A percentile compares a stretch with the other conserved stretches of the same genome.
These are phyloP conservation scores for Nycticorax nycticorax DNA, from an alignment of 2,113 vertebrate genomes.

Conservation along the genomic window DNA sequence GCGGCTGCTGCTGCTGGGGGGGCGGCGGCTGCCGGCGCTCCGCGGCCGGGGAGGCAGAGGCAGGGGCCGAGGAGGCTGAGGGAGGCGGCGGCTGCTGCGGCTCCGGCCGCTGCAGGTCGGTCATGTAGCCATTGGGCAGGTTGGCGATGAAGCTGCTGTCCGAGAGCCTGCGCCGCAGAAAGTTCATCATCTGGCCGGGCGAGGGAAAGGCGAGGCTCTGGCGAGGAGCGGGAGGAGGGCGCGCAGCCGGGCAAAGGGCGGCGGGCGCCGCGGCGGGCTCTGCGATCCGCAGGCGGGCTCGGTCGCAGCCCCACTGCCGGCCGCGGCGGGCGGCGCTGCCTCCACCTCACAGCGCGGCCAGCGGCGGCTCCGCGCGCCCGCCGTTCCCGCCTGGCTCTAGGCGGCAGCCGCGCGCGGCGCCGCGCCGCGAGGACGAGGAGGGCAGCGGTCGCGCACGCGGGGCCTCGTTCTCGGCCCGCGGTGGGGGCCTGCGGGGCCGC, in stretches of 20 bases:
- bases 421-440: neutral
- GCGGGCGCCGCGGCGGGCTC: neutral
- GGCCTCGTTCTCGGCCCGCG: neutral
- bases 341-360: slow-evolving; percentile 16
- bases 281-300: slow-evolving; percentile 27
- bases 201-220: neutral
- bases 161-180: slow-evolving; percentile 92
- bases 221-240: neutral
- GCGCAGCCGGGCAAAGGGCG: slow-evolving; percentile 18
- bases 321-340: neutral
- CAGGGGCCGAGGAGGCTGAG: slow-evolving; percentile 27
- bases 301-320: neutral
- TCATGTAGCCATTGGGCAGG: slow-evolving; percentile 96
- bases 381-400: neutral
- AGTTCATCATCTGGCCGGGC: slow-evolving; percentile 88
- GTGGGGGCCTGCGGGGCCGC: too few relatives aligned
- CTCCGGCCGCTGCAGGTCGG: slow-evolving; percentile 89
- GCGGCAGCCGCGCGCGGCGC: neutral
- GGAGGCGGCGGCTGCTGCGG: slow-evolving; percentile 70
- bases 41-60: slow-evolving; percentile 60
- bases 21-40: slow-evolving; percentile 60
- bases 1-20: slow-evolving; percentile 60
- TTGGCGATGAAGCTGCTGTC: slow-evolving; percentile 98
- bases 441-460: too few relatives aligned
- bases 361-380: neutral